These are phyloP conservation scores for Periophthalmus modestus DNA, from an alignment of 2,113 vertebrate genomes.

Conservation along the genomic window DNA sequence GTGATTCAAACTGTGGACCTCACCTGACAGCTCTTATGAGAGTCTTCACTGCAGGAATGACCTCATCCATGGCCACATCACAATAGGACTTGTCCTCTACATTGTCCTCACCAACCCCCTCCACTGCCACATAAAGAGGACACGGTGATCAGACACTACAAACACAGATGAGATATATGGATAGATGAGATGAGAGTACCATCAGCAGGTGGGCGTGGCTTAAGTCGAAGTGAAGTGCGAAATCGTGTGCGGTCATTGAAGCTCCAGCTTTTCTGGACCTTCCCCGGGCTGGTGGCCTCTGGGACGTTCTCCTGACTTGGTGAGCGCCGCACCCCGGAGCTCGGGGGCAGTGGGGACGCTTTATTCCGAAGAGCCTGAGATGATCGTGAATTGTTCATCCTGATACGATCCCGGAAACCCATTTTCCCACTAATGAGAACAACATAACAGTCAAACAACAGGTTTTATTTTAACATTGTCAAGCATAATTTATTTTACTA, in stretches of 20 bases:
- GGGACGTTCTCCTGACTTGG: constrained; percentile 86
- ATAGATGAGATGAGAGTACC: too few relatives aligned
- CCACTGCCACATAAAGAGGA: constrained; percentile 60
- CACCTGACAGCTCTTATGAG: constrained; percentile 92
- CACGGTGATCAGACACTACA: not conserved
- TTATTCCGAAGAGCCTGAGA: constrained; percentile 80
- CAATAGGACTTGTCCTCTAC: constrained; percentile 89
- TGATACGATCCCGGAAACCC: constrained; percentile 93
- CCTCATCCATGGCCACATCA: constrained; percentile 89
- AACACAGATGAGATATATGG: not conserved
- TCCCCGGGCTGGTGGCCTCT: constrained; percentile 85
- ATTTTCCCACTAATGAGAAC: constrained; percentile 83
- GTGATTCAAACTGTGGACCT: constrained; percentile 38
- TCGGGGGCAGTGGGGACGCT: constrained; percentile 78
- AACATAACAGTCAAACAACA: constrained; percentile 33
- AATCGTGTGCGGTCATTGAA: constrained; percentile 96
- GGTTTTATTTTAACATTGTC: constrained; percentile 8
- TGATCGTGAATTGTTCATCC: constrained; percentile 85
- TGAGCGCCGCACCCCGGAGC: constrained; percentile 76
- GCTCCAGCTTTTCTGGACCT: constrained; percentile 99
- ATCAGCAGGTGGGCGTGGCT: constrained; percentile 81
- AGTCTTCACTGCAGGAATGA: constrained; percentile 92
- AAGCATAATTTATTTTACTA: not conserved
- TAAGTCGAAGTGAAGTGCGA: constrained; percentile 91
- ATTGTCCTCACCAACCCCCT: constrained; percentile 84